Evolutionary conservation across 1,140 invertebrate genomes (phyloP), one percentile per base, ranked within the genome.

Genomic region (Drosophila jambulina): DNA sequence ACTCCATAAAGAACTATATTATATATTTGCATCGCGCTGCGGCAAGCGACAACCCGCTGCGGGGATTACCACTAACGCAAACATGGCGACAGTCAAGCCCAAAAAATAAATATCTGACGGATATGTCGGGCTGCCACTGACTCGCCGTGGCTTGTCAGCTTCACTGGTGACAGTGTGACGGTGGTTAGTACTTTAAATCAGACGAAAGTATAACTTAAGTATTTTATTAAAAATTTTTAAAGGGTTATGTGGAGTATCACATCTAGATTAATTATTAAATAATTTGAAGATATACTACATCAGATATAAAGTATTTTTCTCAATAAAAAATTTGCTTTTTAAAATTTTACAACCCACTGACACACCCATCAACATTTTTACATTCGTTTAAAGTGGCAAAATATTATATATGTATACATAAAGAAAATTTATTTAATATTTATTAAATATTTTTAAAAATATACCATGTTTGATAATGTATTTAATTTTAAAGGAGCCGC

Each of bases 141-240:
- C 85, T 88, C 60, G 85, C 32, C 78, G 49, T 88, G 85, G 85
- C 85, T 90, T 90, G 85, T 88, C 84, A 88, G 84, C 85, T 90
- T 90, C 81, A 64, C 67, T 49, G 78, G 70, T 67, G 60, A 64
- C 48, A 38, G 53, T 45, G 19, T 21, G 8, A 46, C 57, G 56
- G 27, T 68, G 72, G 46, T 51, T 27, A 1, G 4, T 34, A 32
- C 2, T 32, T 32, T 12, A 0, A 10, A 32, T 34, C 7, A 4
- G 32, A 34, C 32, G 32, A 34, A 34, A 34, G 13, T 34, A 34
- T 25, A 25, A 38, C 17, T 49, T 15, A 25, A n/a, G 10, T 34
- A 34, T 49, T 49, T 29, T 4, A 12, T 34, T 1, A 10, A 17
- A 17, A 0, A 0, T 5, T 27, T 46, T 9, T 2, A 17, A 9